phyloP scores from a whole-genome alignment of 2,113 vertebrate species.

The Brienomyrus brachyistius region DNA sequence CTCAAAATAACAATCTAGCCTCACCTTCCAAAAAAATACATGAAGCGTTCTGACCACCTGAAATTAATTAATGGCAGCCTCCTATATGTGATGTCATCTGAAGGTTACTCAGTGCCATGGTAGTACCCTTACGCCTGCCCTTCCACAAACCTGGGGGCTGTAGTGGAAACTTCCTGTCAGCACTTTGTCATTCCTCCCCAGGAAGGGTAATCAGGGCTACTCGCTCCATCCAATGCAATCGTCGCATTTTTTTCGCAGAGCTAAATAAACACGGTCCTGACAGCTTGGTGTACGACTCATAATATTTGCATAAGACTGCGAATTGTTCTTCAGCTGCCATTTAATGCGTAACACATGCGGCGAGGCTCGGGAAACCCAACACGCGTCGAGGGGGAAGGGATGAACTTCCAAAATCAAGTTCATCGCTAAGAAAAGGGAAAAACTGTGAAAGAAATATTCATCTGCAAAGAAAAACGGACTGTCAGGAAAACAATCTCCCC shows the following conservation, averaged over 20 bases:
- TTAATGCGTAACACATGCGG: constrained; percentile 23
- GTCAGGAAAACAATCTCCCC: constrained; percentile 16
- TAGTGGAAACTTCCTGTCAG: not conserved
- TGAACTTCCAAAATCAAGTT: not conserved
- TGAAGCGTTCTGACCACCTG: not conserved
- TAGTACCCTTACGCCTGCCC: not conserved
- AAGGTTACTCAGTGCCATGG: not conserved
- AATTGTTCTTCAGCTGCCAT: constrained; percentile 16
- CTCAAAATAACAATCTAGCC: not conserved
- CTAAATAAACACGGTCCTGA: constrained; percentile 22
- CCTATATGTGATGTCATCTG: not conserved
- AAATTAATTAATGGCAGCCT: not conserved
- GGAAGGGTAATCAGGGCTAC: constrained; percentile 8
- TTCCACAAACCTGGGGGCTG: not conserved
- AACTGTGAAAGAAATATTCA: not conserved
- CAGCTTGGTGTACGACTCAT: constrained; percentile 20
- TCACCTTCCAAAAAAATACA: not conserved
- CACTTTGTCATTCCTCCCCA: not conserved
- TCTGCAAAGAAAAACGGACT: constrained; percentile 19
- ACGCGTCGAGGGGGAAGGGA: not conserved
- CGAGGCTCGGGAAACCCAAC: not conserved
- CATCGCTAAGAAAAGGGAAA: not conserved
- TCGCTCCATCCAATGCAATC: not conserved
- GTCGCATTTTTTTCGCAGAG: constrained; percentile 5
- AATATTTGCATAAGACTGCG: constrained; percentile 17